Percentiles rank a stretch among this genome's conserved stretches.
These are phyloP conservation scores for Dendrocincla tyrannina DNA, from an alignment of 2,797 vertebrate species.

Conservation along the genomic window DNA sequence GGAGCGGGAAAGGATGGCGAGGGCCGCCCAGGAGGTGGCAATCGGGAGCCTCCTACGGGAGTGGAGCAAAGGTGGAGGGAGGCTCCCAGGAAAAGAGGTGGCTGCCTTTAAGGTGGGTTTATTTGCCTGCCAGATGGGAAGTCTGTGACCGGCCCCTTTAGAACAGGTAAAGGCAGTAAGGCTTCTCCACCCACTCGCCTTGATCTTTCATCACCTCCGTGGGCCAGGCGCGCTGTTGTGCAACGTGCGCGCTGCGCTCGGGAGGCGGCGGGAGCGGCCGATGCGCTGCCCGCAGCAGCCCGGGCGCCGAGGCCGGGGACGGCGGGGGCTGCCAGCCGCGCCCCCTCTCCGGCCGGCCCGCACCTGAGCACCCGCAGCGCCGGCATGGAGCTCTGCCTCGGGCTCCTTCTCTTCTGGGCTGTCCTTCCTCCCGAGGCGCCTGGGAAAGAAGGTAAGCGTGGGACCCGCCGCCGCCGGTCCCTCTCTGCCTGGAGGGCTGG, in stretches of 20 bases:
- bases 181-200: slow-evolving; percentile 68
- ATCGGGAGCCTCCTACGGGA: slow-evolving; percentile 5
- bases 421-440: slow-evolving; percentile 6
- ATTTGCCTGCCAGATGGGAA: slow-evolving; percentile 74
- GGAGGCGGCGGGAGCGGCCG: slow-evolving; percentile 32
- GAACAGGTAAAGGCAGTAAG: slow-evolving; percentile 68
- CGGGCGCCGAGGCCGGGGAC: slow-evolving; percentile 16
- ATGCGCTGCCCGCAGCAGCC: not conserved
- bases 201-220: slow-evolving; percentile 69
- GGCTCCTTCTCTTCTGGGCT: slow-evolving; percentile 56
- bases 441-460: slow-evolving; percentile 74
- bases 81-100: slow-evolving; percentile 51
- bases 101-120: slow-evolving; percentile 71
- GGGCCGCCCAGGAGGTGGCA: slow-evolving; percentile 56
- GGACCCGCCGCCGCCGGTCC: not conserved
- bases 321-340: not conserved
- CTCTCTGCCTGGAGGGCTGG: not conserved
- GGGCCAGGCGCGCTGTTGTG: slow-evolving; percentile 64
- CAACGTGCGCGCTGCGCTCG: slow-evolving; percentile 48
- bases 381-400: not conserved
- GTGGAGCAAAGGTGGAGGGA: slow-evolving; percentile 54
- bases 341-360: slow-evolving; percentile 6
- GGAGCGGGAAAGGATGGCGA: not conserved
- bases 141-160: slow-evolving; percentile 69
- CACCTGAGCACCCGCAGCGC: not conserved